These are phyloP conservation scores for Sebastes kiyomatsui DNA, from an alignment of 2,797 vertebrate species.

Conservation along the genomic window DNA sequence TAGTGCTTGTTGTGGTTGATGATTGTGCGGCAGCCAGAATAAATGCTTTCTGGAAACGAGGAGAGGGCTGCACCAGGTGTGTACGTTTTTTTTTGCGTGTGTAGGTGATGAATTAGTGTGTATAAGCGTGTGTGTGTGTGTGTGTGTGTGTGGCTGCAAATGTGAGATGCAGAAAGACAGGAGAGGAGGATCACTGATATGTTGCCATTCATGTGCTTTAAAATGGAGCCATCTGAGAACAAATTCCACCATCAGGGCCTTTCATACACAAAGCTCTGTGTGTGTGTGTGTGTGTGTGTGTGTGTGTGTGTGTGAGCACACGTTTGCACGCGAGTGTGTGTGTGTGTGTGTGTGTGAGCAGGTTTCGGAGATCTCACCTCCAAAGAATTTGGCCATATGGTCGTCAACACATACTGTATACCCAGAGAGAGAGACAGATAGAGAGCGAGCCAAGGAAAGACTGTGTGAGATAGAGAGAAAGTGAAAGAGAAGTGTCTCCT, in stretches of 20 bases:
- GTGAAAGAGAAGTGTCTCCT: conserved; percentile 62
- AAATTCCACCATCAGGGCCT: conserved; percentile 75
- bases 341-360: conserved; percentile 36
- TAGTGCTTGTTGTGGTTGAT: conserved; percentile 32
- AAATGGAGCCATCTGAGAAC: conserved; percentile 77
- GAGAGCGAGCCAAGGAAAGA: conserved; percentile 56
- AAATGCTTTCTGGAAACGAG: conserved; percentile 41
- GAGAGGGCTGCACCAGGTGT: conserved; percentile 55
- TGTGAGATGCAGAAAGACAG: conserved; percentile 38
- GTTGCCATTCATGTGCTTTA: conserved; percentile 77
- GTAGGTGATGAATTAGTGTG: conserved; percentile 4
- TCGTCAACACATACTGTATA: conserved; percentile 71
- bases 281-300: conserved; percentile 38
- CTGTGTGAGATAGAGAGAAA: conserved; percentile 42
- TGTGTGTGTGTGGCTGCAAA: conserved; percentile 27
- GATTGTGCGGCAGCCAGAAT: conserved; percentile 62
- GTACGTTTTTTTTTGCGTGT: conserved; percentile 15
- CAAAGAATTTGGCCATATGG: conserved; percentile 84
- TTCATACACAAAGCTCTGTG: conserved; percentile 65
- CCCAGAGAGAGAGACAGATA: conserved; percentile 48
- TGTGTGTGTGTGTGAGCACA: conserved; percentile 26
- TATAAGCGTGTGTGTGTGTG: not conserved
- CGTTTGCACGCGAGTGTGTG: not conserved
- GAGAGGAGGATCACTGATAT: conserved; percentile 68
- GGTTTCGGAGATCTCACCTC: conserved; percentile 80